phyloP scores from a whole-genome alignment of 2,797 vertebrate species.

The Dromococcyx pavoninus region DNA sequence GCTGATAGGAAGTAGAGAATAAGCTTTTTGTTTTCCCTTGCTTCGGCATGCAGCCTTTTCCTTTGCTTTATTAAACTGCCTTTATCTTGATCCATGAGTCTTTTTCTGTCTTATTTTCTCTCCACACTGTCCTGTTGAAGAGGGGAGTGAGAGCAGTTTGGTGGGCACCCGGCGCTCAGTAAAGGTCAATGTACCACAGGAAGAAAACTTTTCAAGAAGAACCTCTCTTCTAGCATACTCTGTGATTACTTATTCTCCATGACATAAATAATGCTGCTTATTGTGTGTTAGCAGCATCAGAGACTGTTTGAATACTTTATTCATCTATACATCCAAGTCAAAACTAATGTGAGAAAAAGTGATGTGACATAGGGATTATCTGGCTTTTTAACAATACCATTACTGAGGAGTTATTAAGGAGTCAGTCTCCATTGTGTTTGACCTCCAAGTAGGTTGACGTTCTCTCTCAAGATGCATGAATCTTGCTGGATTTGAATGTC shows the following conservation, averaged over 20 bases:
- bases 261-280: not conserved
- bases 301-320: not conserved
- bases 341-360: not conserved
- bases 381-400: not conserved
- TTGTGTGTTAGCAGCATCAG: not conserved
- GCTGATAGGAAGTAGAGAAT: too few relatives aligned
- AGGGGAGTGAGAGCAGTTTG: too few relatives aligned
- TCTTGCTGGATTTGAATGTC: not conserved
- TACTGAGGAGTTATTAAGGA: not conserved
- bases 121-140: too few relatives aligned
- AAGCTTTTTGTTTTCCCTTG: too few relatives aligned
- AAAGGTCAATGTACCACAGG: too few relatives aligned
- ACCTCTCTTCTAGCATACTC: not conserved
- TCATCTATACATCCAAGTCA: not conserved
- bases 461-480: not conserved
- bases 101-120: too few relatives aligned
- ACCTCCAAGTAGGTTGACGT: not conserved
- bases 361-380: not conserved
- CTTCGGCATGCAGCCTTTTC: too few relatives aligned
- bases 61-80: too few relatives aligned
- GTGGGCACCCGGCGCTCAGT: too few relatives aligned
- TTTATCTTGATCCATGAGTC: too few relatives aligned
- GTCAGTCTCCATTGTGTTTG: not conserved
- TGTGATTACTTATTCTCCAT: not conserved
- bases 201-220: not conserved